Evolutionary conservation across 2,888 invertebrate species (phyloP).

Genomic region (Ephialtes manifestator): DNA sequence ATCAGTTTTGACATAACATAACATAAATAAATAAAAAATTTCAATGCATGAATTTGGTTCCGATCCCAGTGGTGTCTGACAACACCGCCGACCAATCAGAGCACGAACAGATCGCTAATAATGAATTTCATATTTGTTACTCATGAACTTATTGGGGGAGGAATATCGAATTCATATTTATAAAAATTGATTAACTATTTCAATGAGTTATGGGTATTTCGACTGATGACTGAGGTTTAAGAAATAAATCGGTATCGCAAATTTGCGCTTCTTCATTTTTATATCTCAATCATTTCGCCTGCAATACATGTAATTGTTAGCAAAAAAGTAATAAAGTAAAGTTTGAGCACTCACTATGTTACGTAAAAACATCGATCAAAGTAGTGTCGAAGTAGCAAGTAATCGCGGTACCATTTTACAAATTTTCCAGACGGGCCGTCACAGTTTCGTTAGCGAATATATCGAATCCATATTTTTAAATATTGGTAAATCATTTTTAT

Average conservation of each 20-base stretch:
- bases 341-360: too few relatives aligned
- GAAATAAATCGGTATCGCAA: constrained; percentile 14
- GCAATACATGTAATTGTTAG: constrained; percentile 8
- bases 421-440: too few relatives aligned
- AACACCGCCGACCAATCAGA: too few relatives aligned
- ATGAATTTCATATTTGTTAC: too few relatives aligned
- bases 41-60: too few relatives aligned
- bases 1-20: too few relatives aligned
- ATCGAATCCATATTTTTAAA: not conserved
- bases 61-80: too few relatives aligned
- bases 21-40: too few relatives aligned
- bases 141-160: too few relatives aligned
- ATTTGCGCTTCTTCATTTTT: not conserved
- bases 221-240: constrained; percentile 11
- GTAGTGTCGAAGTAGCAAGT: not conserved
- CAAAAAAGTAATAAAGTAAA: too few relatives aligned
- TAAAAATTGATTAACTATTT: constrained; percentile 7
- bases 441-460: not conserved
- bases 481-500: constrained; percentile 3
- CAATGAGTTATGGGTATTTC: constrained; percentile 4
- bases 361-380: too few relatives aligned
- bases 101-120: too few relatives aligned
- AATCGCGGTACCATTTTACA: not conserved
- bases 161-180: constrained; percentile 4
- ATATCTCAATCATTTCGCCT: constrained; percentile 10